A percentile compares a stretch with the other conserved stretches of the same genome.
Conservation (phyloP, 2,888 invertebrate species). For the Oscheius sp. region DNA sequence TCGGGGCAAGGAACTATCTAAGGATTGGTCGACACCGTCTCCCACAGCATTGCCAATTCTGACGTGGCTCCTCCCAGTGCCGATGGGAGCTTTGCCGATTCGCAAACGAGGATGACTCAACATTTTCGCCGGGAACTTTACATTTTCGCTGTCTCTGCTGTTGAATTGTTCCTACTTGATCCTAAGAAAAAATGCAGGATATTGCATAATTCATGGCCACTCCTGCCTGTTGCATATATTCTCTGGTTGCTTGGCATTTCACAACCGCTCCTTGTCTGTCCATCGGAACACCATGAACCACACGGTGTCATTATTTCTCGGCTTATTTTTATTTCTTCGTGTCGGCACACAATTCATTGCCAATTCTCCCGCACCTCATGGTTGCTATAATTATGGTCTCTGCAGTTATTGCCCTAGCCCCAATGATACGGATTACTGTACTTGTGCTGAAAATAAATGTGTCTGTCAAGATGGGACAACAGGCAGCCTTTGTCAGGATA, state of each 20-base stretch:
- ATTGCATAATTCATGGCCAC: too few relatives aligned
- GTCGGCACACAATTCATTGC: too few relatives aligned
- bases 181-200: too few relatives aligned
- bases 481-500: background rate
- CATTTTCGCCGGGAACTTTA: too few relatives aligned
- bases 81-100: conserved; percentile 84
- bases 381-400: conserved; percentile 21
- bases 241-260: too few relatives aligned
- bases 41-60: conserved; percentile 82
- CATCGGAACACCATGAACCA: too few relatives aligned
- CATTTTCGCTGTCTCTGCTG: too few relatives aligned
- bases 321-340: too few relatives aligned
- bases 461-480: conserved; percentile 2
- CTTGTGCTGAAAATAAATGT: background rate
- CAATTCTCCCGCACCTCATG: conserved; percentile 7
- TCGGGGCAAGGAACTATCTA: conserved; percentile 59
- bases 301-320: too few relatives aligned
- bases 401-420: background rate
- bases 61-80: conserved; percentile 51
- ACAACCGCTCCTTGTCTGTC: too few relatives aligned
- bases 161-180: too few relatives aligned
- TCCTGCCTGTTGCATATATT: too few relatives aligned
- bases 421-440: background rate
- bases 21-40: conserved; percentile 79
- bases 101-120: conserved; percentile 95